Evolutionary conservation across 1,140 invertebrate genomes (phyloP), one percentile per base, ranked within the genome.

Genomic region (Brachionus manjavacas): DNA sequence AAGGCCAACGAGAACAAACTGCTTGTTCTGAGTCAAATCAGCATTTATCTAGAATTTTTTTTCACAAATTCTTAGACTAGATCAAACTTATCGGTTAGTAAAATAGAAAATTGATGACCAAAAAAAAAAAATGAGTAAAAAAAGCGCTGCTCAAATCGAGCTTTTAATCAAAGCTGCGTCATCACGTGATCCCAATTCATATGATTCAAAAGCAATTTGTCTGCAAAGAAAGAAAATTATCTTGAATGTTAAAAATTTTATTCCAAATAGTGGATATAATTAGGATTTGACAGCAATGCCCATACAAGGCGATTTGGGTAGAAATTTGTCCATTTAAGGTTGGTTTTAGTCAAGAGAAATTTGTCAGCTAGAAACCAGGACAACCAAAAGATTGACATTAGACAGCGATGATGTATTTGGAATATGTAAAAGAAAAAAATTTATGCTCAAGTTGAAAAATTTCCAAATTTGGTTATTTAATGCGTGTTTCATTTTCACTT

Each of bases 381-480:
- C 52, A 60, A 60, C 52, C 8, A 60, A 20, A 60, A 60, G 52
- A 60, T 20, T 60, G 52, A 20, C 8, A 60, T 60, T 8, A 60
- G 52, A 60, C 52, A 60, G 20, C n/a, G 20, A 60, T 20, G 31
- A 31, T 68, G 66, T 14, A 68, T 68, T 72, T 41, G 31, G 16
- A 72, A 72, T 72, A 46, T 72, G 68, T 6, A 6, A 35, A 41
- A 72, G 39, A 41, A 35, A 16, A 72, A 68, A 68, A 68, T 39
- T 72, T 72, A 72, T 72, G 68, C 28, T 7, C 39, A 72, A 72
- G 39, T 16, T 23, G 8, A 20, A 72, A 72, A 72, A 72, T 72
- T 72, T 41, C 68, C 68, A 72, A 41, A 72, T 72, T 72, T 72
- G 68, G 68, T 72, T 72, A 72, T 72, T 41, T 16, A 72, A 72